phyloP scores from a whole-genome alignment of 2,797 vertebrate genomes.

The Coreius guichenoti region DNA sequence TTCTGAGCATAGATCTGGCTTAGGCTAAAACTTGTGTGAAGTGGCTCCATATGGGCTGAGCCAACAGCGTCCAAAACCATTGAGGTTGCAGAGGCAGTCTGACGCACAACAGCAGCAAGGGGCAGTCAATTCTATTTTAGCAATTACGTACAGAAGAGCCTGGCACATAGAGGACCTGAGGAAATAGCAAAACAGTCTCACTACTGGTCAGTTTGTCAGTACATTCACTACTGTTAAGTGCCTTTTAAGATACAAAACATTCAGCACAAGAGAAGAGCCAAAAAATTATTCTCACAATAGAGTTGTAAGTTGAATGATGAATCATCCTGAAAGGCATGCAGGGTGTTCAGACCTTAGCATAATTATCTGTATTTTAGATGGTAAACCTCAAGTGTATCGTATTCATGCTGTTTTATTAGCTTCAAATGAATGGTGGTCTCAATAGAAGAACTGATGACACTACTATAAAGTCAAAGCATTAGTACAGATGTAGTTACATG shows the following conservation, averaged over 20 bases:
- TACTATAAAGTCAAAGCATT: slow-evolving; percentile 26
- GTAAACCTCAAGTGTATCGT: slow-evolving; percentile 20
- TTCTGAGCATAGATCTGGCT: slow-evolving; percentile 51
- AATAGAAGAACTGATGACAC: slow-evolving; percentile 10
- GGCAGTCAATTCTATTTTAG: slow-evolving; percentile 47
- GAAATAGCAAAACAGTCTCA: not conserved
- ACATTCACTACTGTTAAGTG: not conserved
- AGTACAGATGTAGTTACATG: slow-evolving; percentile 55
- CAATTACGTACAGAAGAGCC: slow-evolving; percentile 39
- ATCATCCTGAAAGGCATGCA: slow-evolving; percentile 18
- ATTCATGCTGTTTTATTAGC: slow-evolving; percentile 14
- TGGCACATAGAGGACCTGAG: slow-evolving; percentile 9
- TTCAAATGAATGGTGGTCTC: slow-evolving; percentile 13
- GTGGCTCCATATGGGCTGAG: slow-evolving; percentile 62
- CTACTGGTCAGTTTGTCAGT: slow-evolving; percentile 13
- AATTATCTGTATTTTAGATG: slow-evolving; percentile 32
- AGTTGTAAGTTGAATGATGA: slow-evolving; percentile 1
- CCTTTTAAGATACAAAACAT: slow-evolving; percentile 2
- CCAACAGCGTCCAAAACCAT: slow-evolving; percentile 62
- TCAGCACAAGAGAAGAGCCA: not conserved
- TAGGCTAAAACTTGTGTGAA: slow-evolving; percentile 56
- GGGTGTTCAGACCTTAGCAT: not conserved
- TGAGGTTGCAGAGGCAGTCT: slow-evolving; percentile 60
- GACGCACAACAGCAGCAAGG: slow-evolving; percentile 59
- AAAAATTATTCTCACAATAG: not conserved